Evolutionary conservation across 2,888 invertebrate species (phyloP), one percentile per base, ranked within the genome.

Genomic region (Watsonalla binaria): DNA sequence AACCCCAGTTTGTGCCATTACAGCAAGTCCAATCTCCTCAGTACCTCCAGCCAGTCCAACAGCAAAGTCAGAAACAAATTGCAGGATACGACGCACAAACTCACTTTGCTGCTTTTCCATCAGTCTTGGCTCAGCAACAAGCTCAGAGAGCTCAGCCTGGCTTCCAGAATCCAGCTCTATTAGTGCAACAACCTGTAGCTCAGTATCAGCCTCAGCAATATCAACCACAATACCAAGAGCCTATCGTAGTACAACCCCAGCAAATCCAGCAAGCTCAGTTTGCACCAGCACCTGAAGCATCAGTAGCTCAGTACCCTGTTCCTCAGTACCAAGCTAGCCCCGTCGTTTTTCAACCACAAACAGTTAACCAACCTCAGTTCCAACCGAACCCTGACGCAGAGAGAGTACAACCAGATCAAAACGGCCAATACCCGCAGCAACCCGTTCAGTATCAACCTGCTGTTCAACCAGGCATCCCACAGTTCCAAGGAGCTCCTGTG

Each of bases 51-150:
- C 76, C 80, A 2, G 56, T 63, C 6, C 76, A 77, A 57, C 63
- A 68, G n/a, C 59, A 62, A 4, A 70, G 74, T 7, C 80, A 80
- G 54, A 74, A 77, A 9, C 84, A 84, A 61, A 65, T 76, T 5
- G 60, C 72, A 5, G 84, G 83, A 0, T 89, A 77, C 46, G 80
- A 86, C 61, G 88, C 82, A 5, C 78, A 79, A 13, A 74, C 85
- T 0, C 89, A 90, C 57, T 82, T 90, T 24, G 77, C 87, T 15
- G 88, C 86, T 2, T 59, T 89, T 0, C 84, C 87, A 15, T 86
- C 88, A 39, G 74, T 87, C 5, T 66, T 90, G 54, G 81, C 86
- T 49, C 89, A 89, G 59, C 81, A 80, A 51, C 79, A 79, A 65
- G 54, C 70, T n/a, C 72, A 73, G 39, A 62, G 71, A 50, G 78